Base-by-base conservation (phyloP, 2,113 vertebrate species). In the Kryptolebias marmoratus region DNA sequence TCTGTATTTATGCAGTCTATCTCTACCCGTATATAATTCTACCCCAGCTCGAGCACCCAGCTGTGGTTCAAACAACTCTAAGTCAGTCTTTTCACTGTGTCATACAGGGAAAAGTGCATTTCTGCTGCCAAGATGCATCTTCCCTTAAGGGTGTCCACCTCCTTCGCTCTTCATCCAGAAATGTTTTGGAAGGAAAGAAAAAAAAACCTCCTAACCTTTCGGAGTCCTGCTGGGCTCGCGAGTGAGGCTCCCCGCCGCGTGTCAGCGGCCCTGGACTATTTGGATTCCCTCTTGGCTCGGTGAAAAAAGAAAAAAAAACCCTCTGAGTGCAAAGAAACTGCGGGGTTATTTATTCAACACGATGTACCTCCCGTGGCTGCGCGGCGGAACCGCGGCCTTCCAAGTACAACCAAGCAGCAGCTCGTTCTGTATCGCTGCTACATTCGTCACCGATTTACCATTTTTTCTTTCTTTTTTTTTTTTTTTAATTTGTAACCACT, bases 401-500 rank as follows among this genome's bases (percentile, higher is more conserved):
- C 39, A 39, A 63, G 27, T 30, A 22, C 48, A 0, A 45, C 1
- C 42, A 52, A 31, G 27, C 57, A 64, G 61, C 64, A 55, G 13
- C 52, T 48, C n/a, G 11, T 60, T 45, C 54, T 71, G 52, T n/a
- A 58, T 75, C 32, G 12, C 68, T 32, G 36, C 59, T 67, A 55
- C 36, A 64, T 39, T 28, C n/a, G 31, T 45, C 60, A 44, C 13
- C n/a, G 12, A 16, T 9, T 39, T 30, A 15, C 44, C 18, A 22
- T 22, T 22, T 22, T 22, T 22, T 22, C 4, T n/a, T n/a, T 16
- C 69, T 71, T 71, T 76, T 69, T 22, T 22, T 11, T n/a, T n/a
- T 16, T 71, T 71, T 71, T 76, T 69, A 75, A 72, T 86, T 80
- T 80, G 63, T 73, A 72, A 63, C 83, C 63, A 69, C 77, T 80